Conservation (phyloP, 2,797 vertebrate genomes). For the Sardinella longiceps region DNA sequence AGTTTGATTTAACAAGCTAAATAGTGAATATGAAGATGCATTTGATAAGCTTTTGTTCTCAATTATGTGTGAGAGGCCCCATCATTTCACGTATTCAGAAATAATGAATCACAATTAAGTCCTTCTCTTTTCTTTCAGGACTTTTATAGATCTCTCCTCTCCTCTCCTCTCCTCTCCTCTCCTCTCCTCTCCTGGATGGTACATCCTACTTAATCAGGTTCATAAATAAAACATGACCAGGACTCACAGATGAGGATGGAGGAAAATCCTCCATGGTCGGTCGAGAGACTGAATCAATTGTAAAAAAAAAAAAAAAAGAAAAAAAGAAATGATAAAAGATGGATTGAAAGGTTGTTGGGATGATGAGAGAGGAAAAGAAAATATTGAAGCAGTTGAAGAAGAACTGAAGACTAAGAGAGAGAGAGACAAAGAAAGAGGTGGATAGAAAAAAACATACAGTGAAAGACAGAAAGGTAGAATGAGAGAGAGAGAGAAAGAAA, state of each 20-base stretch:
- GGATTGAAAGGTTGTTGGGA: conserved; percentile 42
- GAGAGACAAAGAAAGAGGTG: not conserved
- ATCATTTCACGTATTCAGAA: conserved; percentile 49
- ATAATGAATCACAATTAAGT: conserved; percentile 62
- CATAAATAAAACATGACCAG: conserved; percentile 73
- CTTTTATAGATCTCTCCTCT: conserved; percentile 63
- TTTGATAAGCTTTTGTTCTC: conserved; percentile 60
- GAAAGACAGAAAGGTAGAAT: not conserved
- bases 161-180: too few relatives aligned
- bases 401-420: conserved; percentile 41
- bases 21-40: conserved; percentile 51
- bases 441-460: not conserved
- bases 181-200: conserved; percentile 60
- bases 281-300: conserved; percentile 33
- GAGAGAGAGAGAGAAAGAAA: conserved; percentile 30
- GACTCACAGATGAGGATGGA: conserved; percentile 55
- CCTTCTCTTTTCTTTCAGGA: conserved; percentile 56
- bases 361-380: not conserved
- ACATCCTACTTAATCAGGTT: conserved; percentile 70
- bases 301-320: conserved; percentile 15
- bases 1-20: conserved; percentile 57
- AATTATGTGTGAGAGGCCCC: conserved; percentile 59
- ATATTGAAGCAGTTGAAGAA: conserved; percentile 42
- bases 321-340: too few relatives aligned
- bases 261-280: conserved; percentile 52